Evolutionary conservation across 2,888 invertebrate species (phyloP).

Genomic region (Caenorhabditis sp.): DNA sequence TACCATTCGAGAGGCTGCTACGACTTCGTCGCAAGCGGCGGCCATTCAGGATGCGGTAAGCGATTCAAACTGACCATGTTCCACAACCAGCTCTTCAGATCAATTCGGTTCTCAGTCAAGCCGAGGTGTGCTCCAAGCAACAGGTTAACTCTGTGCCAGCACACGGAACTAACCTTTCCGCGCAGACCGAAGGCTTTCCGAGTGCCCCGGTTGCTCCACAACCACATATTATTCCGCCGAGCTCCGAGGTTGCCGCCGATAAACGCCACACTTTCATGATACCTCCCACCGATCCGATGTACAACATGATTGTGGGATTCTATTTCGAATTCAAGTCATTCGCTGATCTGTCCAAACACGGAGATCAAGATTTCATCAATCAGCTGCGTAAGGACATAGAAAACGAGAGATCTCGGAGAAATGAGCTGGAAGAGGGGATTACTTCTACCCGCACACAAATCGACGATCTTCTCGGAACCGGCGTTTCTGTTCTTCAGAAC

Average conservation of each 20-base stretch:
- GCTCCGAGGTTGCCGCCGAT: conserved; percentile 11
- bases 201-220: too few species aligned
- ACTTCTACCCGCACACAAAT: conserved; percentile 6
- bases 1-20: conserved; percentile 5
- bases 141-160: too few species aligned
- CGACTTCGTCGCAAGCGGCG: neutral
- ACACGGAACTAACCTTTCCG: too few species aligned
- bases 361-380: conserved; percentile 8
- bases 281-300: conserved; percentile 55
- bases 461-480: conserved; percentile 20
- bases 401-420: conserved; percentile 5
- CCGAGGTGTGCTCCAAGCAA: neutral
- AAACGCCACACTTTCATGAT: conserved; percentile 57
- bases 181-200: too few species aligned
- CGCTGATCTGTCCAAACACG: conserved; percentile 6
- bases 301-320: conserved; percentile 37
- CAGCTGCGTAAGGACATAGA: conserved; percentile 24
- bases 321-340: conserved; percentile 38
- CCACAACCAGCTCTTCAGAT: conserved; percentile 8
- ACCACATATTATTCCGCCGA: conserved; percentile 17
- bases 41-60: conserved; percentile 32
- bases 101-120: conserved; percentile 11
- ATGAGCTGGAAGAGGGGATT: conserved; percentile 6
- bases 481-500: conserved; percentile 37
- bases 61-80: neutral